A percentile compares a stretch with the other conserved stretches of the same genome.
Conservation (phyloP, 2,888 invertebrate species). For the Desoria tigrina region DNA sequence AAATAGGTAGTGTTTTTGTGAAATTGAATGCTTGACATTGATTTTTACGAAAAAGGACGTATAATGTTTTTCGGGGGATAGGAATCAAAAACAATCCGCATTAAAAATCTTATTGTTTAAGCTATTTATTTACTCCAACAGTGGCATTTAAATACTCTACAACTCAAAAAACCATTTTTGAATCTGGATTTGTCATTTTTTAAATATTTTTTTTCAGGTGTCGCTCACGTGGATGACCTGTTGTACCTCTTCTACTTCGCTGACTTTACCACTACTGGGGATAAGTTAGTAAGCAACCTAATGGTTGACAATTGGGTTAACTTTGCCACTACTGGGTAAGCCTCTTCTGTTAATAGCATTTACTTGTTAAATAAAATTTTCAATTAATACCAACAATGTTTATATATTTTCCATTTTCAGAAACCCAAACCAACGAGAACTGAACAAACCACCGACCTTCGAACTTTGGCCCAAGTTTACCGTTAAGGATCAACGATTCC, state of each 20-base stretch:
- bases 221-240: constrained; percentile 29
- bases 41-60: too few species aligned
- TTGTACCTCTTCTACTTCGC: constrained; percentile 28
- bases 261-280: constrained; percentile 2
- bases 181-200: not conserved
- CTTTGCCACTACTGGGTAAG: constrained; percentile 27
- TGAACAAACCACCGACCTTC: not conserved
- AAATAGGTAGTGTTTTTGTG: too few species aligned
- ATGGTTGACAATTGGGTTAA: constrained; percentile 19
- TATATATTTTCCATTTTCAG: constrained; percentile 8
- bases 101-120: too few species aligned
- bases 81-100: too few species aligned
- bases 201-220: constrained; percentile 16
- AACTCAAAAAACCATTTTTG: not conserved
- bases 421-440: constrained; percentile 18
- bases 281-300: constrained; percentile 1
- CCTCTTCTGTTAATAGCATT: too few species aligned
- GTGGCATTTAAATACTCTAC: not conserved
- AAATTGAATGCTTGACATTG: too few species aligned
- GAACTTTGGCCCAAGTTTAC: constrained; percentile 20
- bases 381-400: not conserved
- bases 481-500: constrained; percentile 7
- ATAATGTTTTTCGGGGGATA: not conserved
- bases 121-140: too few species aligned
- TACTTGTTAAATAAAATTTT: not conserved